Evolutionary conservation across 1,140 invertebrate genomes (phyloP), one percentile per base, ranked within the genome.

Genomic region (Onthophagus taurus): DNA sequence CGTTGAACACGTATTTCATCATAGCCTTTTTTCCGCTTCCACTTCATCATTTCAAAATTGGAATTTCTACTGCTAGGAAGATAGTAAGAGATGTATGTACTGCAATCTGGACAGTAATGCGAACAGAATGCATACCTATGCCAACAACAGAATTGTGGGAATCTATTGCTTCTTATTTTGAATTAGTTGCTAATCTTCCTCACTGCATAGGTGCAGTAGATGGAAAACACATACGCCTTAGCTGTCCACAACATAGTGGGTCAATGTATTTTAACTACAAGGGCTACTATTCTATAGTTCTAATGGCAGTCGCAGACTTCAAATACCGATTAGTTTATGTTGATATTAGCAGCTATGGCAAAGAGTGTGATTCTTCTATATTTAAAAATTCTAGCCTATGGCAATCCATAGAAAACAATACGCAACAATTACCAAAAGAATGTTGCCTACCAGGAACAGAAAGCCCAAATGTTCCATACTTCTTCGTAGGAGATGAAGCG

Each of bases 321-420:
- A 49, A 66, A 46, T 66, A 61, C 43, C 51, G 52, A 18, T 68
- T 65, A 55, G 34, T 59, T 42, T 54, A 49, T 50, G 51, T 67
- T 39, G 57, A 66, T 52, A 55, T 70, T 42, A 64, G 66, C n/a
- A 51, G 61, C 24, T 64, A 63, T 54, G 63, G 68, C 23, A 63
- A 60, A 43, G 53, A 63, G 19, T 56, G 62, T 47, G 67, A 69
- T 52, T 53, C 53, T 30, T 34, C 50, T 17, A 48, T 64, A 30
- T 68, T 66, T 38, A 51, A 57, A 18, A 18, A 37, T 18, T 34
- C 18, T 21, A 19, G 16, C 35, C 16, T 44, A 19, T 31, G 44
- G 4, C 19, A 17, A 16, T 37, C 17, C 16, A 19, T 19, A 37
- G 19, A 18, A 21, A 37, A 21, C 19, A 19, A 21, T 19, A 37